Conservation (phyloP, 2,113 vertebrate genomes). For the Phyllostomus discolor region DNA sequence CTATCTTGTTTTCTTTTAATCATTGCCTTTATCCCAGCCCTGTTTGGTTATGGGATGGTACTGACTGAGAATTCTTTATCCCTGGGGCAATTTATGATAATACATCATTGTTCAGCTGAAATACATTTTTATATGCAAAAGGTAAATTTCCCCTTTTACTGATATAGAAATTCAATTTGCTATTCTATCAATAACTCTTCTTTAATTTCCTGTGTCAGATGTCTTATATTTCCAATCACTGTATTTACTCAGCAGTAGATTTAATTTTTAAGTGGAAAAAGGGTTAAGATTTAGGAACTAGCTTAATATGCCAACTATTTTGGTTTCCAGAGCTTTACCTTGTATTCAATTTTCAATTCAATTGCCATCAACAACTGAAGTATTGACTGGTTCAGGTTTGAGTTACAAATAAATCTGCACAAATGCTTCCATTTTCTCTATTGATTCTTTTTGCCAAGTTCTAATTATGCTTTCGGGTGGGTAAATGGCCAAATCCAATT, state of each 20-base stretch:
- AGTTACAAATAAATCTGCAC: not conserved
- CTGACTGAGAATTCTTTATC: not conserved
- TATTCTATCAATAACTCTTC: not conserved
- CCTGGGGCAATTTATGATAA: not conserved
- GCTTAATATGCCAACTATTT: not conserved
- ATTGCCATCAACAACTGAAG: not conserved
- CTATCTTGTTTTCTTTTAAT: not conserved
- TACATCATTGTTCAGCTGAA: not conserved
- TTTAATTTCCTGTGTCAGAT: not conserved
- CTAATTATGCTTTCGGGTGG: constrained; percentile 13
- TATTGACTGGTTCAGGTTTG: not conserved
- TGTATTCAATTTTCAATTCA: constrained; percentile 19
- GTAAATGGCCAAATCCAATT: not conserved
- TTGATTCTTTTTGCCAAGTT: not conserved
- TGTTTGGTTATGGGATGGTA: not conserved
- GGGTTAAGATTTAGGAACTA: not conserved
- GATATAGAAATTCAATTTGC: not conserved
- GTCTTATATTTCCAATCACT: not conserved
- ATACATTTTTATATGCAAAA: not conserved
- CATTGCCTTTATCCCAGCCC: not conserved
- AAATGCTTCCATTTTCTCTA: not conserved
- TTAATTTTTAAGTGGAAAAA: constrained; percentile 35
- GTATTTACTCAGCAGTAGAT: not conserved
- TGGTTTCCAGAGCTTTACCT: not conserved
- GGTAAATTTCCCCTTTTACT: not conserved